These are phyloP conservation scores for Hucho hucho DNA, from an alignment of 2,113 vertebrate species.

Conservation along the genomic window DNA sequence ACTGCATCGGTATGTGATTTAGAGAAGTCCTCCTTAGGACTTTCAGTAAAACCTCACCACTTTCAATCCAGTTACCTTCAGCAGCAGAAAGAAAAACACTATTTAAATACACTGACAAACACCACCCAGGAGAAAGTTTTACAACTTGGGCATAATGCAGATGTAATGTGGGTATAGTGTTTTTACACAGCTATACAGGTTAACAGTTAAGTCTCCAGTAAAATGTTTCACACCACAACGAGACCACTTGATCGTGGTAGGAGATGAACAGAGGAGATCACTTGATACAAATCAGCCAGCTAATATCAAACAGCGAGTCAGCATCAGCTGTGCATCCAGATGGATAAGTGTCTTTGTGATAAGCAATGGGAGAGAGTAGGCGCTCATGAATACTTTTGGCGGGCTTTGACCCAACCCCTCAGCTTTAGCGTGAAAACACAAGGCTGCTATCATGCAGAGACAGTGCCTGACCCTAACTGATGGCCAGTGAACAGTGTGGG, in stretches of 20 bases:
- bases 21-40: neutral
- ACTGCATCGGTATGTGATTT: neutral
- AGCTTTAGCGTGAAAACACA: neutral
- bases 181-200: neutral
- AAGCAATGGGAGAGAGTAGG: constrained; percentile 12
- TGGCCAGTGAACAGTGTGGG: constrained; percentile 16
- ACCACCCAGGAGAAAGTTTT: neutral
- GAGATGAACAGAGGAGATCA: neutral
- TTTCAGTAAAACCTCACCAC: neutral
- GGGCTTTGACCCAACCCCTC: neutral
- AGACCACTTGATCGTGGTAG: neutral
- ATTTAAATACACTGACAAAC: too few relatives aligned
- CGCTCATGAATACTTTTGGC: constrained; percentile 18
- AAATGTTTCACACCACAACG: neutral
- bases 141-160: neutral
- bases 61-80: neutral
- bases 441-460: constrained; percentile 27
- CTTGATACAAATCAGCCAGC: constrained; percentile 5
- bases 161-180: constrained; percentile 32
- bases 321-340: constrained; percentile 26
- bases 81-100: neutral
- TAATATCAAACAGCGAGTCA: constrained; percentile 18
- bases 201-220: neutral
- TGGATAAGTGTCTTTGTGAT: constrained; percentile 4
- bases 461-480: constrained; percentile 31